These are phyloP conservation scores for Lottia gigantea DNA, from an alignment of 2,888 invertebrate genomes.

Conservation along the genomic window DNA sequence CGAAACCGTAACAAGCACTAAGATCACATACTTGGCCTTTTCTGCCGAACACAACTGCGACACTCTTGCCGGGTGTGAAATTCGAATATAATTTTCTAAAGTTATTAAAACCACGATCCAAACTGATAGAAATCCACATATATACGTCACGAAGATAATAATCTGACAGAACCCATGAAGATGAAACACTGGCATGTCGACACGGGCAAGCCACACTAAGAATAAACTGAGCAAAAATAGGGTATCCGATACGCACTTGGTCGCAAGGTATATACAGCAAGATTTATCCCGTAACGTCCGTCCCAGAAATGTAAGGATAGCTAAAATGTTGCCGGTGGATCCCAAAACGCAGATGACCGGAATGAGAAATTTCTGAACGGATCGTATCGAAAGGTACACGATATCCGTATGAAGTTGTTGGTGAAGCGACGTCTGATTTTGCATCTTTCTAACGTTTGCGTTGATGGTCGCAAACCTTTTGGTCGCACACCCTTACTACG, in stretches of 20 bases:
- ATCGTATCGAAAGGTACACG: constrained; percentile 7
- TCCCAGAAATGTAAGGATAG: constrained; percentile 79
- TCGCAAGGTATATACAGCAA: constrained; percentile 82
- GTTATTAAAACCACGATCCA: constrained; percentile 90
- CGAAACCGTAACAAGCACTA: constrained; percentile 31
- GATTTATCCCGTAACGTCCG: constrained; percentile 80
- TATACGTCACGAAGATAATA: constrained; percentile 68
- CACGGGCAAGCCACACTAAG: constrained; percentile 48
- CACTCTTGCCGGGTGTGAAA: constrained; percentile 78
- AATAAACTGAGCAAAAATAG: constrained; percentile 79
- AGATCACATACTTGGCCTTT: constrained; percentile 39
- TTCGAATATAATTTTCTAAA: constrained; percentile 84
- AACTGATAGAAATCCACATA: constrained; percentile 81
- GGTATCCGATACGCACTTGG: constrained; percentile 82
- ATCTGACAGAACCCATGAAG: constrained; percentile 66
- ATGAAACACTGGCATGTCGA: constrained; percentile 35
- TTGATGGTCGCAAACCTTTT: too few relatives aligned
- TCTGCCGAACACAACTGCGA: constrained; percentile 40
- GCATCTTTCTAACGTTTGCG: too few relatives aligned
- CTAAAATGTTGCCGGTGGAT: constrained; percentile 79
- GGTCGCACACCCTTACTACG: too few relatives aligned
- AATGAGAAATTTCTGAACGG: constrained; percentile 61
- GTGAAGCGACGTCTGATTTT: background rate
- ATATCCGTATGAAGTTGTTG: background rate
- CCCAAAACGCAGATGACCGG: constrained; percentile 80